Evolutionary conservation across 2,888 invertebrate genomes (phyloP), one percentile per base, ranked within the genome.

Genomic region (Chrysolina oricalcia): DNA sequence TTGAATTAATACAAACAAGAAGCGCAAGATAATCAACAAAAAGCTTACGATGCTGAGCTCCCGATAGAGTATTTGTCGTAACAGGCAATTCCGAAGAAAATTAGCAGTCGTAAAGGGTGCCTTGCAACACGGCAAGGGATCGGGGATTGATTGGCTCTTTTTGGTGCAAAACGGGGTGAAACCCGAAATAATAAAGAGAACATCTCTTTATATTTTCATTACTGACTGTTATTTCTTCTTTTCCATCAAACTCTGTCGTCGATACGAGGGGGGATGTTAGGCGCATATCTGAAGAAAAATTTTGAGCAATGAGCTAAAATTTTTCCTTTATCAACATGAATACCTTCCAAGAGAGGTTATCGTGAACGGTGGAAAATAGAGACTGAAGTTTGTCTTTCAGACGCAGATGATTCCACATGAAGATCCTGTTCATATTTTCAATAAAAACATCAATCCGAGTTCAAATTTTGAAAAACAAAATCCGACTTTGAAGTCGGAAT

Each of bases 71-170:
- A 53, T 64, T 53, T 56, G 59, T 66, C 19, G 46, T 72, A 50
- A 62, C 67, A 62, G 48, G 67, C 56, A 72, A 67, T 72, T 59
- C 40, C 40, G 50, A 68, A 67, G 67, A 62, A 67, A 72, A 72
- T 72, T 21, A 59, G 62, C 35, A 72, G 41, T 48, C 72, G 48
- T 65, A 59, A 48, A 19, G 46, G 48, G 40, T 59, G 41, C 48
- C 66, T 46, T 65, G 40, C 10, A 59, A 59, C 35, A 59, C 17
- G 35, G 13, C n/a, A 10, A 35, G 9, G 2, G 35, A 59, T 27
- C 23, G 1, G 35, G 21, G 11, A 35, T 23, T 27, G 10, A 35
- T 59, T 59, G 23, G 35, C 0, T 35, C 23, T 8, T 59, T 59
- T 2, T 10, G n/a, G 15, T 59, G 6, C 2, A 15, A 59, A 35